Conservation (phyloP, 2,888 invertebrate genomes). For the Folsomia manolachei region DNA sequence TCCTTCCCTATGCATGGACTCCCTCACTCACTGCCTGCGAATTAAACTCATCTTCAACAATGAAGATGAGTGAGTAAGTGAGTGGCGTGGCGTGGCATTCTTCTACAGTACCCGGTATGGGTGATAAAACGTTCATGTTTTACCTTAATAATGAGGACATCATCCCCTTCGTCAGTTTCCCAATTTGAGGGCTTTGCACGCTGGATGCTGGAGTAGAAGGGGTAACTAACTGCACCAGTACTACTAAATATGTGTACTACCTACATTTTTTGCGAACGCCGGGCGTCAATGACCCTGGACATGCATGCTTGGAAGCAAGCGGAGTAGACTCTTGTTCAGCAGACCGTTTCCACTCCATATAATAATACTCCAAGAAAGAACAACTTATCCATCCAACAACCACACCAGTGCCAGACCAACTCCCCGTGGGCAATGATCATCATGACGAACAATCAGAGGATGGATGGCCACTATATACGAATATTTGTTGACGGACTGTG, state of each 20-base stretch:
- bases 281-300: slow-evolving; percentile 50
- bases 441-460: not conserved
- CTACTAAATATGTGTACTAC: too few species aligned
- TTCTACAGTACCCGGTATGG: not conserved
- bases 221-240: too few species aligned
- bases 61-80: not conserved
- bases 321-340: slow-evolving; percentile 25
- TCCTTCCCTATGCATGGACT: too few species aligned
- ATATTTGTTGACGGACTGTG: not conserved
- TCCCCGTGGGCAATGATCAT: not conserved
- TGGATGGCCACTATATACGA: not conserved
- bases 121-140: not conserved
- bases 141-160: not conserved
- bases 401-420: not conserved
- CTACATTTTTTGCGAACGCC: not conserved
- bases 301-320: too few species aligned
- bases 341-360: slow-evolving; percentile 44
- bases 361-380: too few species aligned
- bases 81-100: not conserved
- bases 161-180: too few species aligned
- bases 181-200: not conserved
- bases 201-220: not conserved
- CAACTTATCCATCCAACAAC: not conserved
- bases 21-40: not conserved
- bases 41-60: not conserved